Evolutionary conservation across 2,888 invertebrate genomes (phyloP), one percentile per base, ranked within the genome.

Genomic region (Clivina fossor): DNA sequence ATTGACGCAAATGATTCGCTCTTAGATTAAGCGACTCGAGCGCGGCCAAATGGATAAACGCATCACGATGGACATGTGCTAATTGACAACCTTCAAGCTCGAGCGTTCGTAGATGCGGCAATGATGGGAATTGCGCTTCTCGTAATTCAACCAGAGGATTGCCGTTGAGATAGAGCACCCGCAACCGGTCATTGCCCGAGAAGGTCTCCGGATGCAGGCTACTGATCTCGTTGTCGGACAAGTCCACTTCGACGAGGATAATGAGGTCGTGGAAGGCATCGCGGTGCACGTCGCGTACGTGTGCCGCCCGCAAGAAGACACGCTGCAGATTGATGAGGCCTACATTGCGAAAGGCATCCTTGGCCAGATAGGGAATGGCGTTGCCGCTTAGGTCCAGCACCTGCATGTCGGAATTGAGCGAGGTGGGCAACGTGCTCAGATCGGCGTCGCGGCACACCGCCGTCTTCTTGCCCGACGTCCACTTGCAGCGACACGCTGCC

Each of bases 381-480:
- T 93, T 93, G 60, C 88, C 86, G 63, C 88, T 87, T 9, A 94
- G 77, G 66, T 93, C 90, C 50, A 94, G 80, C 53, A 92, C 90
- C 76, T 93, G 93, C 70, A 93, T 88, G 73, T 83, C 88, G 68
- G 76, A 82, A 66, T 85, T 83, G 51, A 89, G 73, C 1, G 80
- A 79, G 9, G 77, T 78, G 32, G 93, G 93, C 48, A 93, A 83
- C 60, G 85, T 81, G 63, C 86, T 86, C 63, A 93, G 81, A 64
- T 88, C 87, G 63, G 88, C 85, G 67, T 89, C 85, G 60, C 85
- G 84, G 75, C 93, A 94, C 57, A 88, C 80, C 53, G 92, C 93
- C 35, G 90, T 90, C 73, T 90, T 91, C 75, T 93, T 93, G 59
- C 93, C 93, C 59, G 88, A 88, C 35, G 88, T 87, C 93, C 93